Evolutionary conservation across 2,797 vertebrate genomes (phyloP), one percentile per base, ranked within the genome.

Genomic region (Myoxocephalus aenaeus): DNA sequence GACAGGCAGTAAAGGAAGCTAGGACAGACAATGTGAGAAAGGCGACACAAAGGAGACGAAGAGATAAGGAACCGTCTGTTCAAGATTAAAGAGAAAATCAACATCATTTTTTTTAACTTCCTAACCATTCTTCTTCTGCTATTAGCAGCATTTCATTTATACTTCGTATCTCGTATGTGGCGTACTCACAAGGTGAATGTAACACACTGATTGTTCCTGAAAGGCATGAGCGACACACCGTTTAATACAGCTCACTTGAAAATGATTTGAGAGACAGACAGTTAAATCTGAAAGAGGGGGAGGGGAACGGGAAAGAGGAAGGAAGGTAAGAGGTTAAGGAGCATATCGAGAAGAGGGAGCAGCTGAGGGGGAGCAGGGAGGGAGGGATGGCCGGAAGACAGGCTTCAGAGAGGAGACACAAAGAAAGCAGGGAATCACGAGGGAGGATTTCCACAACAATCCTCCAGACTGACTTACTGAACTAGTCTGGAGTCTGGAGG

Each of bases 391-490:
- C 83, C 74, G 83, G 89, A 91, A 92, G 89, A 90, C 80, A 87
- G 81, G 83, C 85, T 87, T 87, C 84, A 75, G 82, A 89, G 82
- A 81, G 75, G 85, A 90, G 86, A 92, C 85, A 92, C 88, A 89
- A 90, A 90, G 89, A 87, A 81, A 87, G 79, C 51, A 9, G 79
- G 86, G 85, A 88, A 81, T 90, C 90, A 89, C 80, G 40, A 78
- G 87, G 87, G 90, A 90, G 75, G 87, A 77, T 86, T 90, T 86
- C 87, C 85, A 81, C 88, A 90, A 88, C 83, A 86, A 82, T 65
- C 75, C 72, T 73, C 73, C 84, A 83, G 85, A 83, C 85, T 71
- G 87, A 86, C 85, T 87, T 57, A n/a, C 29, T 84, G 82, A 81
- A 77, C 73, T 48, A 83, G 82, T 79, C 80, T 83, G 73, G 57